phyloP scores from a whole-genome alignment of 2,797 vertebrate genomes.

The Smutsia temminckii region DNA sequence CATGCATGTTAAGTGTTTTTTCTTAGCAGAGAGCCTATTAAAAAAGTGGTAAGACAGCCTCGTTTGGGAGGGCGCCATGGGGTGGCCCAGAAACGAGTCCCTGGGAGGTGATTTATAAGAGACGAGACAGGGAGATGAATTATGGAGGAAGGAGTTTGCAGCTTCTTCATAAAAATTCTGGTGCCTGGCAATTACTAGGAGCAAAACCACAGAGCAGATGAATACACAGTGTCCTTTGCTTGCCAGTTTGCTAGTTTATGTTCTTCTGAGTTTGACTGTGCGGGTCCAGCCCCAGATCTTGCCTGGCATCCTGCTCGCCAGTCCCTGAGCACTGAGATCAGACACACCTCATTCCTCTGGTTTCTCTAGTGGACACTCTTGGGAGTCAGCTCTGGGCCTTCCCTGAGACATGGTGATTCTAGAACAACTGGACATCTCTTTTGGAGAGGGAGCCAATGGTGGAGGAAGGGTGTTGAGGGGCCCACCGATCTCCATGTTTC shows the following conservation, averaged over 20 bases:
- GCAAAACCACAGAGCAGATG: background rate
- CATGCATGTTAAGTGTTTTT: constrained; percentile 59
- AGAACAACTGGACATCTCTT: background rate
- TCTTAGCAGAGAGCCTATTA: constrained; percentile 61
- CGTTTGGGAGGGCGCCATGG: background rate
- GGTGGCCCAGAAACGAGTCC: constrained; percentile 59
- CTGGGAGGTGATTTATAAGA: constrained; percentile 80
- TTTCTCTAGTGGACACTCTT: background rate
- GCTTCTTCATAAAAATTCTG: constrained; percentile 67
- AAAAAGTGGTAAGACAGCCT: constrained; percentile 39
- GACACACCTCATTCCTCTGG: background rate
- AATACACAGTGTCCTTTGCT: background rate
- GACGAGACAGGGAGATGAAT: constrained; percentile 73
- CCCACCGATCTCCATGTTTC: background rate
- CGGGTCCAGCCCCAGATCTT: background rate
- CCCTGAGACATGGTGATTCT: accelerated
- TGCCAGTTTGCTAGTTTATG: background rate
- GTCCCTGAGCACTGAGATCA: background rate
- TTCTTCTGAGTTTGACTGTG: background rate
- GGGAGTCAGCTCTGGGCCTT: background rate
- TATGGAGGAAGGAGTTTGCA: constrained; percentile 71
- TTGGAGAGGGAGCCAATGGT: background rate
- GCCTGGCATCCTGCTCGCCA: background rate
- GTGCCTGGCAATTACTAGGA: constrained; percentile 3
- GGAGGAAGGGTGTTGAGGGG: background rate